Evolutionary conservation across 1,140 invertebrate species (phyloP).

Genomic region (Drosophila tsacasi): DNA sequence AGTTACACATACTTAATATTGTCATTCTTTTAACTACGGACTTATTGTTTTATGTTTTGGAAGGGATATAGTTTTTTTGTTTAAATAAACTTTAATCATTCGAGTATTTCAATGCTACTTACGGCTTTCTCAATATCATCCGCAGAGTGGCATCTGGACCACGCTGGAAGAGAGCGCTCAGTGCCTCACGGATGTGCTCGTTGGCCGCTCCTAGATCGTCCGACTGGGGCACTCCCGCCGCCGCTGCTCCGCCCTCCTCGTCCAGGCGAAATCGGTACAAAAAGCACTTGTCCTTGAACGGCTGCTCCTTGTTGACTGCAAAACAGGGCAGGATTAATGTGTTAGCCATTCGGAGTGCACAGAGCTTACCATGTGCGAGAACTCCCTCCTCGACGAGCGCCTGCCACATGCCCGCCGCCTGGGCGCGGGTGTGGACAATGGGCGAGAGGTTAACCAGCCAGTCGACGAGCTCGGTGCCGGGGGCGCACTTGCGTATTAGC

Average conservation of each 20-base stretch:
- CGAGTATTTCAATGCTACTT: constrained; percentile 78
- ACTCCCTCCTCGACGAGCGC: constrained; percentile 93
- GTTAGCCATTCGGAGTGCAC: not conserved
- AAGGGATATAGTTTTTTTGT: too few relatives aligned
- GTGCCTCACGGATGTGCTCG: constrained; percentile 89
- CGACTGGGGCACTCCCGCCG: constrained; percentile 85
- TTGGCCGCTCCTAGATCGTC: constrained; percentile 88
- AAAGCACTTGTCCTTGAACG: constrained; percentile 94
- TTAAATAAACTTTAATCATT: too few relatives aligned
- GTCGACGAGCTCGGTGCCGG: constrained; percentile 91
- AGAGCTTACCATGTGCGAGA: constrained; percentile 90
- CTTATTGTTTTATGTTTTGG: too few relatives aligned
- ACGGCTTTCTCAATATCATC: constrained; percentile 93
- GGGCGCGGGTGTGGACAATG: constrained; percentile 88
- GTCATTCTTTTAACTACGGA: not conserved
- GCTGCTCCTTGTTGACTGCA: constrained; percentile 91
- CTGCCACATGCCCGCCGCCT: constrained; percentile 94
- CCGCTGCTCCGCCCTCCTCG: constrained; percentile 86
- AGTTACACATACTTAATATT: too few relatives aligned
- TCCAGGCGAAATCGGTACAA: constrained; percentile 93
- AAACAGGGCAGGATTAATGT: not conserved
- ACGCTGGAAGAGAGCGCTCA: constrained; percentile 89
- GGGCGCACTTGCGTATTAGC: constrained; percentile 87
- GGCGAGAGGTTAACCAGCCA: constrained; percentile 89
- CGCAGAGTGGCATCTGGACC: constrained; percentile 92